These are phyloP conservation scores for Myanophis thanlyinensis DNA, from an alignment of 2,113 vertebrate genomes.

Conservation along the genomic window DNA sequence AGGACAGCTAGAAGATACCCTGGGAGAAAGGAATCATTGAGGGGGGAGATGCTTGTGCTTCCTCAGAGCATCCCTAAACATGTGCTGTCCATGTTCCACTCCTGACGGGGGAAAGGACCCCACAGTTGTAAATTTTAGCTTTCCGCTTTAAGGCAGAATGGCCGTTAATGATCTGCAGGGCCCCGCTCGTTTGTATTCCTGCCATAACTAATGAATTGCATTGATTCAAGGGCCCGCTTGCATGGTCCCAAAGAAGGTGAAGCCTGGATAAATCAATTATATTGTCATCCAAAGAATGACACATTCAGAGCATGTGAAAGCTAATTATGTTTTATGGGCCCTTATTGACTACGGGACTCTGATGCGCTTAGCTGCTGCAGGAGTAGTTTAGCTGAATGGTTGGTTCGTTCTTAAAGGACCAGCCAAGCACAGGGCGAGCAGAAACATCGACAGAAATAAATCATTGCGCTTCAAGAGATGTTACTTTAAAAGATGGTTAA, in stretches of 20 bases:
- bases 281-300: constrained; percentile 67
- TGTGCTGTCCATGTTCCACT: constrained; percentile 21
- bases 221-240: constrained; percentile 51
- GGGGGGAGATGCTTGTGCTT: constrained; percentile 35
- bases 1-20: constrained; percentile 29
- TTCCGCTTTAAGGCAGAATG: constrained; percentile 56
- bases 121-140: constrained; percentile 63
- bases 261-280: constrained; percentile 63
- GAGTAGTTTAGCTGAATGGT: constrained; percentile 42
- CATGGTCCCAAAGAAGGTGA: constrained; percentile 49
- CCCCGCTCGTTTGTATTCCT: constrained; percentile 54
- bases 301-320: constrained; percentile 57
- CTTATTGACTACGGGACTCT: constrained; percentile 50
- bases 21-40: constrained; percentile 34
- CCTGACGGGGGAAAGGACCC: constrained; percentile 31
- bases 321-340: constrained; percentile 69
- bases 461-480: constrained; percentile 45
- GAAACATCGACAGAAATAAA: constrained; percentile 19
- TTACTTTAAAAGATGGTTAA: constrained; percentile 27
- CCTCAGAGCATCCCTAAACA: constrained; percentile 52
- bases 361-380: constrained; percentile 38
- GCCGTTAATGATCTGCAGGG: constrained; percentile 51
- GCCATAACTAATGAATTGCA: constrained; percentile 65
- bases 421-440: constrained; percentile 31
- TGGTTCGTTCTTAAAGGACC: constrained; percentile 49